Percentiles rank a stretch among this genome's conserved stretches.
Evolutionary conservation across 2,888 invertebrate species (phyloP).

Genomic region (Plemyria rubiginata): DNA sequence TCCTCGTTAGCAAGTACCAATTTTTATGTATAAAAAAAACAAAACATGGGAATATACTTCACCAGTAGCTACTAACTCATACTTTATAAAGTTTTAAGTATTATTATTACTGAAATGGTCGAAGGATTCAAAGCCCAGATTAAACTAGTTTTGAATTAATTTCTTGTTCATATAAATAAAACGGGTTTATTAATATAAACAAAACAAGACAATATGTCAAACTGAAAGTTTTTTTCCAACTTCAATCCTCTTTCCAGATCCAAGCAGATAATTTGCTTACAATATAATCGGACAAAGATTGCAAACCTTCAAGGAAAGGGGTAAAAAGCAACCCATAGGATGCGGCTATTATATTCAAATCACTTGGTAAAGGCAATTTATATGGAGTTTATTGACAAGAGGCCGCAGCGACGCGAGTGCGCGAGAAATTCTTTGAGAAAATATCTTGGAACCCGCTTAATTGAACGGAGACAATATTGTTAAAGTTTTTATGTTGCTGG

Average conservation of each 20-base stretch:
- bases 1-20: neutral
- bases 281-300: conserved; percentile 83
- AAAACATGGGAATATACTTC: too few relatives aligned
- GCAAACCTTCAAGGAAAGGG: conserved; percentile 71
- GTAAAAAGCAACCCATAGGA: conserved; percentile 75
- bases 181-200: conserved; percentile 46
- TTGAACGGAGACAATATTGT: conserved; percentile 80
- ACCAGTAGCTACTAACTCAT: too few relatives aligned
- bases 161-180: neutral
- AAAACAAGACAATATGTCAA: conserved; percentile 57
- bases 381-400: conserved; percentile 84
- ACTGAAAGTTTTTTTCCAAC: conserved; percentile 46
- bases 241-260: conserved; percentile 74
- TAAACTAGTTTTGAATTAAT: neutral
- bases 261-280: conserved; percentile 83
- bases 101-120: too few relatives aligned
- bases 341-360: conserved; percentile 83
- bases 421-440: conserved; percentile 77
- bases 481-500: conserved; percentile 61
- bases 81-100: too few relatives aligned
- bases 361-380: conserved; percentile 80
- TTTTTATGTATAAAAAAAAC: neutral
- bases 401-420: conserved; percentile 53
- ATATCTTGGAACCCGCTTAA: conserved; percentile 72
- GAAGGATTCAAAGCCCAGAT: neutral